Percentiles rank a stretch among this genome's conserved stretches.
Conservation (phyloP, 1,140 invertebrate genomes). For the Neuroterus valhalla region DNA sequence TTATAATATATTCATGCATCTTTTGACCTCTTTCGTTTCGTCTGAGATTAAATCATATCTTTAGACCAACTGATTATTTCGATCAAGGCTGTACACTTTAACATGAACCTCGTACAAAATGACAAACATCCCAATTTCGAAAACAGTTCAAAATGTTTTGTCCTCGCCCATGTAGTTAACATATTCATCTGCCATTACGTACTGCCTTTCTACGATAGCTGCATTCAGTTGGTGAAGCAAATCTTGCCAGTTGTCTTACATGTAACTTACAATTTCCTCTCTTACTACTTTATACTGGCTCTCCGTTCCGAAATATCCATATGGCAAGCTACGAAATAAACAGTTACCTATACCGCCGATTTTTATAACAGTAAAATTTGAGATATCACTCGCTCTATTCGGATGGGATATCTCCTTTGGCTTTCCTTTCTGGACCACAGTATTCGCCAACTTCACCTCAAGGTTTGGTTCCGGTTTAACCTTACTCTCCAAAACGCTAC, state of each 20-base stretch:
- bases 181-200: background rate
- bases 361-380: too few relatives aligned
- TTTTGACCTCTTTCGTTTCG: too few relatives aligned
- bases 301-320: background rate
- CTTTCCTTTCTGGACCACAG: too few relatives aligned
- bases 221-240: background rate
- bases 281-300: background rate
- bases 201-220: background rate
- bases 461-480: too few relatives aligned
- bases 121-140: background rate
- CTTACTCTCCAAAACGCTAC: too few relatives aligned
- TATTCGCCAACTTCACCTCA: too few relatives aligned
- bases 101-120: background rate
- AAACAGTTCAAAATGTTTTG: background rate
- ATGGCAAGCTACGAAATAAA: background rate
- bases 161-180: background rate
- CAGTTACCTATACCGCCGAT: background rate
- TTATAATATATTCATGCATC: too few relatives aligned
- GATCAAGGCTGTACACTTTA: background rate
- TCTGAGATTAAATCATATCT: background rate
- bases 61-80: background rate
- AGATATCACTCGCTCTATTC: too few relatives aligned
- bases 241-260: background rate
- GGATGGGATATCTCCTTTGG: too few relatives aligned
- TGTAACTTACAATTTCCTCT: background rate